phyloP scores from a whole-genome alignment of 2,888 invertebrate species.

The Thereva unica region DNA sequence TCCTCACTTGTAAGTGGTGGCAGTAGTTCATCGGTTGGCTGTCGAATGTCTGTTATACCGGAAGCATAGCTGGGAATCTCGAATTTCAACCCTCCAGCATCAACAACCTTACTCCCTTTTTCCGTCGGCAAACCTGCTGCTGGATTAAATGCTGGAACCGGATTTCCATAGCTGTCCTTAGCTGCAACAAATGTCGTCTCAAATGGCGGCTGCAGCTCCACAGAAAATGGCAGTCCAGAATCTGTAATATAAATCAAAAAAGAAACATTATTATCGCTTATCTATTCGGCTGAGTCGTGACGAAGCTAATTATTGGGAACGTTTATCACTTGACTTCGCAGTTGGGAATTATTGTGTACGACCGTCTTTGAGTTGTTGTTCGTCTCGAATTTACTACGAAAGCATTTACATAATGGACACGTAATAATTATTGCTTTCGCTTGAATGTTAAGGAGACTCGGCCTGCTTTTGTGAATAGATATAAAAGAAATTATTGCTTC shows the following conservation, averaged over 20 bases:
- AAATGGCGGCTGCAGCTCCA: slow-evolving; percentile 9
- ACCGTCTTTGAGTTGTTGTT: no score
- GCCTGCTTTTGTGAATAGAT: no score
- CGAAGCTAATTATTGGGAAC: no score
- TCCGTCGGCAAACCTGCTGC: slow-evolving; percentile 52
- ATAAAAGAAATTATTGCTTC: no score
- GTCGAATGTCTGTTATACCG: slow-evolving; percentile 56
- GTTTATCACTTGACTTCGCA: no score
- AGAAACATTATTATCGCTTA: neutral
- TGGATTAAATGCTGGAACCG: slow-evolving; percentile 49
- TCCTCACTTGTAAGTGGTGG: slow-evolving; percentile 44
- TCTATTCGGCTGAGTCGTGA: no score
- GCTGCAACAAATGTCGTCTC: neutral
- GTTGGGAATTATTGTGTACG: no score
- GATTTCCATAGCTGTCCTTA: slow-evolving; percentile 56
- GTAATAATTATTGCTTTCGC: no score
- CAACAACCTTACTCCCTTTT: slow-evolving; percentile 53
- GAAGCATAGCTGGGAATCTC: slow-evolving; percentile 58
- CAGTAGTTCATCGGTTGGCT: slow-evolving; percentile 54
- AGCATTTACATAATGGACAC: no score
- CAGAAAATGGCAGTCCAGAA: slow-evolving; percentile 11
- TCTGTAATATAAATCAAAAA: slow-evolving; percentile 7
- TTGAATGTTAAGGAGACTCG: no score
- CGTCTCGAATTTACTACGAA: no score
- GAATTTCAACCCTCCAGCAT: slow-evolving; percentile 55